Percentiles rank a stretch among this genome's conserved stretches.
phyloP scores from a whole-genome alignment of 1,140 invertebrate species.

The Helicoverpa armigera region DNA sequence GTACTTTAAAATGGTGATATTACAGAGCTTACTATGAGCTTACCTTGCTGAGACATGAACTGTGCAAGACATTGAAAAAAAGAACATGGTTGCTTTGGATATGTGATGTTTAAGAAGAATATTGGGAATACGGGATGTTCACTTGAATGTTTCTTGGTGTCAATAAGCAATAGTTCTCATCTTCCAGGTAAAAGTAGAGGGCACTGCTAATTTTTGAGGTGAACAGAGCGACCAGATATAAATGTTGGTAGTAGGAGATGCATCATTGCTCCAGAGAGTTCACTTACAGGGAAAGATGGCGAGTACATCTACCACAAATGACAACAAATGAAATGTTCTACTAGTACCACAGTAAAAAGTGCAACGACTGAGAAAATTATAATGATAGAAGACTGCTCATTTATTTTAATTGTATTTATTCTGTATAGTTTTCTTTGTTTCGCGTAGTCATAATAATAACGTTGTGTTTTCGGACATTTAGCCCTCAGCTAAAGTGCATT shows the following conservation, averaged over 20 bases:
- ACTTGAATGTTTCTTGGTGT: too few species aligned
- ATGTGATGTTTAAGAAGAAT: background rate
- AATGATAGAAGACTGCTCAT: background rate
- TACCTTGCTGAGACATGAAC: background rate
- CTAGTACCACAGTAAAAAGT: background rate
- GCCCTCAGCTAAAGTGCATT: constrained; percentile 9
- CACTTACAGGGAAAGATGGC: too few species aligned
- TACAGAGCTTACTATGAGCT: background rate
- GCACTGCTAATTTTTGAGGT: too few species aligned
- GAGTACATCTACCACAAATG: too few species aligned
- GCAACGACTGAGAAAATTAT: background rate
- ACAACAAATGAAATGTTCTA: background rate
- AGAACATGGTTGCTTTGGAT: background rate
- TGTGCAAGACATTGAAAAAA: background rate
- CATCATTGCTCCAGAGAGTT: too few species aligned
- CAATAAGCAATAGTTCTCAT: too few species aligned
- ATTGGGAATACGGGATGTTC: background rate
- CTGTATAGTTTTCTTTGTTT: background rate
- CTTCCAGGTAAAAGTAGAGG: too few species aligned
- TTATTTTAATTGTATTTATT: constrained; percentile 1
- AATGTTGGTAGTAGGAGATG: too few species aligned
- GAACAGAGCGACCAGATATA: too few species aligned
- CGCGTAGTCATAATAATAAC: constrained; percentile 9
- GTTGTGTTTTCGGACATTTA: constrained; percentile 1
- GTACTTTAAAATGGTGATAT: too few species aligned